Conservation (phyloP, 2,797 vertebrate species). For the Dromococcyx pavoninus region DNA sequence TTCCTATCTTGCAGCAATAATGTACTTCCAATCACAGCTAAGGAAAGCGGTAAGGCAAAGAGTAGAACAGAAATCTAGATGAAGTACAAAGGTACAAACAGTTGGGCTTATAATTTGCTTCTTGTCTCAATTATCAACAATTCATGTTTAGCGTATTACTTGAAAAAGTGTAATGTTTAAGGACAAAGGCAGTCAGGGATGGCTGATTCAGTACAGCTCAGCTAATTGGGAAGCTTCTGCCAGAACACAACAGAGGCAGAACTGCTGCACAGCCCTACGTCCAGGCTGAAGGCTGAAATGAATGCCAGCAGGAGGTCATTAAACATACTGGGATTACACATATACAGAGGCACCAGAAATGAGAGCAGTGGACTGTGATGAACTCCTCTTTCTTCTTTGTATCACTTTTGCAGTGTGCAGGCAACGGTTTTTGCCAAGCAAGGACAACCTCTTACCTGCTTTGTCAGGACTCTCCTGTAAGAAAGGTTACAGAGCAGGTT, state of each 20-base stretch:
- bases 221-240: neutral
- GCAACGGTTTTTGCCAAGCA: neutral
- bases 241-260: neutral
- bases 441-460: neutral
- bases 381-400: neutral
- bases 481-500: neutral
- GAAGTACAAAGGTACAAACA: neutral
- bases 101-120: neutral
- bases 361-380: accelerated
- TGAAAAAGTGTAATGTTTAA: neutral
- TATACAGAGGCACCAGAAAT: neutral
- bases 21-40: neutral
- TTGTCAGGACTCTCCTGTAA: neutral
- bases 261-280: neutral
- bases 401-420: accelerated
- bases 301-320: neutral
- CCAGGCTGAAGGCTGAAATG: neutral
- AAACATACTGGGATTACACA: neutral
- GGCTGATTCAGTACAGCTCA: no score
- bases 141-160: neutral
- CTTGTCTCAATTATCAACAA: neutral
- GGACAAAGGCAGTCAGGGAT: neutral
- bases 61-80: conserved; percentile 12
- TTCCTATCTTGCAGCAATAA: neutral
- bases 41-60: neutral